Evolutionary conservation across 1,140 invertebrate genomes (phyloP).

Genomic region (Octopus bimaculoides): DNA sequence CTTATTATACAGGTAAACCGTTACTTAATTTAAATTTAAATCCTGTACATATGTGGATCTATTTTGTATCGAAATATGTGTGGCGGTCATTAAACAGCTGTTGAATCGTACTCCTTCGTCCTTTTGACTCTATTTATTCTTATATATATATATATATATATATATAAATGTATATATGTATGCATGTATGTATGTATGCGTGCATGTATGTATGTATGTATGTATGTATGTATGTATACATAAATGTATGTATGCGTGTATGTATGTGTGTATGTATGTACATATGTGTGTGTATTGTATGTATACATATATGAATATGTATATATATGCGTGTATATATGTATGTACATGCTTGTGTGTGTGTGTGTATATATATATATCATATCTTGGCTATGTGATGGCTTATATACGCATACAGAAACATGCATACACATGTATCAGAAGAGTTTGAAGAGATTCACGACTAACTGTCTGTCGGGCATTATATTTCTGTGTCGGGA

Average conservation of each 20-base stretch:
- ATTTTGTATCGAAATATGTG: too few species aligned
- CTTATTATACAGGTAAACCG: too few species aligned
- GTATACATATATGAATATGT: background rate
- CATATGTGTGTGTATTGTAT: background rate
- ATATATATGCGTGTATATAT: background rate
- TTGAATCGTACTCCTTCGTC: too few species aligned
- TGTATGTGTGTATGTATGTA: background rate
- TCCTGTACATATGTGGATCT: too few species aligned
- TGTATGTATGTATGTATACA: background rate
- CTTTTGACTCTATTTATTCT: too few species aligned
- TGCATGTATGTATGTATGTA: background rate
- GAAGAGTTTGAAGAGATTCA: slow-evolving; percentile 6
- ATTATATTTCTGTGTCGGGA: slow-evolving; percentile 6
- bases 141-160: too few species aligned
- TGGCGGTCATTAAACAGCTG: too few species aligned
- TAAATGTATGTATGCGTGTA: background rate
- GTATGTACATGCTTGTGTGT: too few species aligned
- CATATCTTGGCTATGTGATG: background rate
- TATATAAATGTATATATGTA: too few species aligned
- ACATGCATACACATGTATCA: background rate
- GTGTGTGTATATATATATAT: background rate
- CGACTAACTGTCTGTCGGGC: slow-evolving; percentile 23
- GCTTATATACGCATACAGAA: too few species aligned
- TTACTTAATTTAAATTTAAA: too few species aligned
- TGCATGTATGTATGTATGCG: too few species aligned